These are phyloP conservation scores for Apostichopus leukothele DNA, from an alignment of 53 echinoderm and acorn worm genomes.

Conservation along the genomic window DNA sequence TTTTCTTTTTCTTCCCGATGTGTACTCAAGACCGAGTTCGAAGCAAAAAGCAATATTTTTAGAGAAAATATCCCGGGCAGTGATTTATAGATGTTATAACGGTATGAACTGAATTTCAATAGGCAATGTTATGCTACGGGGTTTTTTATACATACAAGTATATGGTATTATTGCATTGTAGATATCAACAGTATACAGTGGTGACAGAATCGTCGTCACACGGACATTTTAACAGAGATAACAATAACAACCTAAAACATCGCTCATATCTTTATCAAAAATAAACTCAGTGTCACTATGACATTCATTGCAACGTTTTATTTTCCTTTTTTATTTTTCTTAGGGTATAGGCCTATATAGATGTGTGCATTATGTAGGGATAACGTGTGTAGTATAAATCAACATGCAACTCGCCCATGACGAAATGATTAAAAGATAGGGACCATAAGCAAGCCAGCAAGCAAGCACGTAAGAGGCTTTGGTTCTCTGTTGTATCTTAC, in stretches of 20 bases:
- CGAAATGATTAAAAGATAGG: too few relatives aligned
- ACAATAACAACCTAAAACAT: background rate
- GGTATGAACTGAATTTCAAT: constrained; percentile 1
- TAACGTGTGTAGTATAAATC: too few relatives aligned
- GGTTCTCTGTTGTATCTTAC: too few relatives aligned
- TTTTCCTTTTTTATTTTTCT: too few relatives aligned
- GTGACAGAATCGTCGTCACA: background rate
- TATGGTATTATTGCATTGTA: background rate
- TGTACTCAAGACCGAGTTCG: background rate
- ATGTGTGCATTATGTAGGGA: too few relatives aligned
- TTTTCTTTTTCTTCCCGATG: background rate
- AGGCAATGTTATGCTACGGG: background rate
- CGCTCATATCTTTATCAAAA: background rate
- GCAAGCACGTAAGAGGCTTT: too few relatives aligned
- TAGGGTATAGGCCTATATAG: too few relatives aligned
- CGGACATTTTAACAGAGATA: background rate
- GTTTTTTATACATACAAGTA: background rate
- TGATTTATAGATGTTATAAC: constrained; percentile 41
- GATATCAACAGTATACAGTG: background rate
- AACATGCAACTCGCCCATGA: too few relatives aligned
- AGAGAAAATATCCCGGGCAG: constrained; percentile 17
- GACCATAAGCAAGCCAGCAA: too few relatives aligned
- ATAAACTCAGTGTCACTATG: background rate
- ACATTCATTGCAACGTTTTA: background rate
- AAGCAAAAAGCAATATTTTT: constrained; percentile 32